phyloP scores from a whole-genome alignment of 2,888 invertebrate genomes.

The Patella depressa region DNA sequence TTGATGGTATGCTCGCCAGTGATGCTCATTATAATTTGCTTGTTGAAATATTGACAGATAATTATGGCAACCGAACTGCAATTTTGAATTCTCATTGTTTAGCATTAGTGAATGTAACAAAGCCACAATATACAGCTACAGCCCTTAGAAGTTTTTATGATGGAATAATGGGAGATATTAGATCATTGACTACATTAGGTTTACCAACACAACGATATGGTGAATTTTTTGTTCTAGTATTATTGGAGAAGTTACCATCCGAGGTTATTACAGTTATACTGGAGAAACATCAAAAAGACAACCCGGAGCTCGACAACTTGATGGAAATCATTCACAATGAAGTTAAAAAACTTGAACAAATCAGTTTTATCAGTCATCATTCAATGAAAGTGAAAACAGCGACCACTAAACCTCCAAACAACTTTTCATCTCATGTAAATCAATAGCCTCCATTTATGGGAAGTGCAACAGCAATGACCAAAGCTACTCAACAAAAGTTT shows the following conservation, averaged over 20 bases:
- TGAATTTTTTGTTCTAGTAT: background rate
- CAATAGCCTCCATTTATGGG: too few species aligned
- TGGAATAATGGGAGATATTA: background rate
- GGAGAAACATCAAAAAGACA: background rate
- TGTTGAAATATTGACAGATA: background rate
- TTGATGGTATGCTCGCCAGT: background rate
- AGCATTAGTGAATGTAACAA: background rate
- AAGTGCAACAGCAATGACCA: too few species aligned
- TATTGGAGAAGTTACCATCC: background rate
- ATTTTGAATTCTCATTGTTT: background rate
- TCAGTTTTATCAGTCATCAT: too few species aligned
- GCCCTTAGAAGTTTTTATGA: constrained; percentile 1
- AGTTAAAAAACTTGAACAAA: too few species aligned
- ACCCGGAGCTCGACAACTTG: too few species aligned
- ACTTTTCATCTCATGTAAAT: too few species aligned
- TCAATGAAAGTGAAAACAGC: too few species aligned
- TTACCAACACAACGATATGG: background rate
- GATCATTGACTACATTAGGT: background rate
- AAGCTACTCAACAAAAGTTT: too few species aligned
- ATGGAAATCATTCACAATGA: too few species aligned
- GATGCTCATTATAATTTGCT: background rate
- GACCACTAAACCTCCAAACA: too few species aligned
- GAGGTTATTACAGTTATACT: background rate
- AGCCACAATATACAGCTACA: background rate
- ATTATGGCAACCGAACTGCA: constrained; percentile 3